These are phyloP conservation scores for Sclerodermus sp. DNA, from an alignment of 2,888 invertebrate genomes.

Conservation along the genomic window DNA sequence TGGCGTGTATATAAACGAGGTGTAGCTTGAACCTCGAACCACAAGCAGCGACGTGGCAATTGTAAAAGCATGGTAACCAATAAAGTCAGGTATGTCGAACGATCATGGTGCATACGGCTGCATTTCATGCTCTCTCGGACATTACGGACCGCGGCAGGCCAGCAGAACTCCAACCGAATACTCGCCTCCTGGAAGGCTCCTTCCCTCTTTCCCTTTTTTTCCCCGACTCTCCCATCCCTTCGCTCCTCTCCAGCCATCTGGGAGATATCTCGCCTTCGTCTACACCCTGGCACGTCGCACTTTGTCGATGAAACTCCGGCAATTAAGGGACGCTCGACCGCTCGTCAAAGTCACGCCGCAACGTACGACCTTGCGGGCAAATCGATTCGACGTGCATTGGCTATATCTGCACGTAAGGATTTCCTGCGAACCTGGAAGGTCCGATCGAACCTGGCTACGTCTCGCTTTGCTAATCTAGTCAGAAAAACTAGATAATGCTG, in stretches of 20 bases:
- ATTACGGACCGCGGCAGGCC: not conserved
- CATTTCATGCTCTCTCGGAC: not conserved
- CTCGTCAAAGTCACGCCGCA: conserved; percentile 6
- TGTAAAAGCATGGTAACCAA: conserved; percentile 7
- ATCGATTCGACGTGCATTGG: not conserved
- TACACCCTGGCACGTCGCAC: conserved; percentile 2
- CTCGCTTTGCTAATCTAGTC: no score
- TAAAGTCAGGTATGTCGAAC: conserved; percentile 20
- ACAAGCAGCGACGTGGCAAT: not conserved
- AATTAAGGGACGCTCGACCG: conserved; percentile 7
- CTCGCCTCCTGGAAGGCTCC: not conserved
- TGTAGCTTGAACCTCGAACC: not conserved
- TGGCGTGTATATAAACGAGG: no score
- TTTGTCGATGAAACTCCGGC: conserved; percentile 4
- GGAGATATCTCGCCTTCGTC: no score
- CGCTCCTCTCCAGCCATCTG: no score
- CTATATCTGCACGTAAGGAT: conserved; percentile 2
- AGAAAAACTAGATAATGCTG: no score
- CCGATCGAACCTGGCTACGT: not conserved
- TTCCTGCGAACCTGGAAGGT: not conserved
- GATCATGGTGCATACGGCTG: no score
- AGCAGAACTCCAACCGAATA: not conserved
- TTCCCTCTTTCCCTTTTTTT: not conserved
- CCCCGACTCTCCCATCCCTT: not conserved
- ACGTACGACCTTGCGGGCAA: not conserved